Conservation (phyloP, 2,113 vertebrate species). For the Anolis sagrei region DNA sequence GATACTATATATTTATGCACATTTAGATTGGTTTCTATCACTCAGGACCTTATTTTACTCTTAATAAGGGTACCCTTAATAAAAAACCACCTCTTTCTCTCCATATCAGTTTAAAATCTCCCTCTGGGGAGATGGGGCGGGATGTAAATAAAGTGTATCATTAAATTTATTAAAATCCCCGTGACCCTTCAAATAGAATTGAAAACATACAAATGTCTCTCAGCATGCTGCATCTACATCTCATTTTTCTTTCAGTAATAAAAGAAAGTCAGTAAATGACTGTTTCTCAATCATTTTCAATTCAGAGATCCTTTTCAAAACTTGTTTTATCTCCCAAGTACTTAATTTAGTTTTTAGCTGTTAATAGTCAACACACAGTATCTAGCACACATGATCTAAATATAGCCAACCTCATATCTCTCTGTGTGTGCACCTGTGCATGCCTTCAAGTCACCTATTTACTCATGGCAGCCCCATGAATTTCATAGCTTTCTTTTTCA, state of each 20-base stretch:
- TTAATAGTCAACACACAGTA: too few relatives aligned
- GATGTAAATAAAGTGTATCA: too few relatives aligned
- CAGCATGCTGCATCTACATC: slow-evolving; percentile 72
- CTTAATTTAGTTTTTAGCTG: too few relatives aligned
- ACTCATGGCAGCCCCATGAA: too few relatives aligned
- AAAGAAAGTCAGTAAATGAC: not conserved
- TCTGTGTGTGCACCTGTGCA: too few relatives aligned
- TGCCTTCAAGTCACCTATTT: too few relatives aligned
- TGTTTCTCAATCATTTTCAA: not conserved
- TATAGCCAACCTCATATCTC: too few relatives aligned
- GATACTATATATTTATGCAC: slow-evolving; percentile 80
- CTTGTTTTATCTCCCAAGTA: not conserved
- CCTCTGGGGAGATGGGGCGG: too few relatives aligned
- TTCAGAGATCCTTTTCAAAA: not conserved
- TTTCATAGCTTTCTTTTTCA: too few relatives aligned
- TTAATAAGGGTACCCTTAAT: slow-evolving; percentile 65
- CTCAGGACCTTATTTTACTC: slow-evolving; percentile 72
- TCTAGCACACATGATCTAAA: too few relatives aligned
- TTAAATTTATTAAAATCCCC: too few relatives aligned
- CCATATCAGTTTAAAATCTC: slow-evolving; percentile 78
- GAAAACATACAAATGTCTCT: slow-evolving; percentile 77
- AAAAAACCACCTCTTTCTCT: slow-evolving; percentile 44
- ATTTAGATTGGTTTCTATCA: slow-evolving; percentile 64
- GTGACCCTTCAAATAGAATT: slow-evolving; percentile 69
- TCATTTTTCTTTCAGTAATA: slow-evolving; percentile 70